These are phyloP conservation scores for Halotydeus destructor DNA, from an alignment of 1,140 invertebrate species.

Conservation along the genomic window DNA sequence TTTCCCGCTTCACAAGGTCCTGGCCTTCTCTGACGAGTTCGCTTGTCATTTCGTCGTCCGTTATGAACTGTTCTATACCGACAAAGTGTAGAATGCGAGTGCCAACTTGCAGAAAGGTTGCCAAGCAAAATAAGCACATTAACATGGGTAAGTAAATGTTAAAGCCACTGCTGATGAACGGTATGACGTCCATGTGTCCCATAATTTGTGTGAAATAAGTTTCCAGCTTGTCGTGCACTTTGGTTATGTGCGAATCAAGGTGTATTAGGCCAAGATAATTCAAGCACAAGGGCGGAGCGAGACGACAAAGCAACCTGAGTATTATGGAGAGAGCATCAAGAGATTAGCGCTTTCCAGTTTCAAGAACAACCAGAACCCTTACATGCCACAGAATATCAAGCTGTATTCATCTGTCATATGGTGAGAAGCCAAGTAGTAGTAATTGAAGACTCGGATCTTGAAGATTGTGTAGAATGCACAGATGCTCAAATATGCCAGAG, in stretches of 20 bases:
- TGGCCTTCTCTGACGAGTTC: slow-evolving; percentile 81
- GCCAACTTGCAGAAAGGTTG: slow-evolving; percentile 87
- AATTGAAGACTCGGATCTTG: slow-evolving; percentile 82
- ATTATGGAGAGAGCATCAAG: slow-evolving; percentile 3
- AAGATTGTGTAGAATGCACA: slow-evolving; percentile 96
- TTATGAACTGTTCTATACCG: slow-evolving; percentile 88
- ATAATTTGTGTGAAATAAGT: slow-evolving; percentile 91
- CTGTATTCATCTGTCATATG: slow-evolving; percentile 98
- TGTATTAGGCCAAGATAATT: slow-evolving; percentile 95
- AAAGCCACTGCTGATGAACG: slow-evolving; percentile 90
- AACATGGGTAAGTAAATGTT: slow-evolving; percentile 98
- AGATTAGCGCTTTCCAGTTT: too few species aligned
- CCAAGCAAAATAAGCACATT: slow-evolving; percentile 75
- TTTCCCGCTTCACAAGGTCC: slow-evolving; percentile 50
- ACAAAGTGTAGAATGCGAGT: slow-evolving; percentile 56
- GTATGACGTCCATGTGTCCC: slow-evolving; percentile 97
- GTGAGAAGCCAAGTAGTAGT: slow-evolving; percentile 87
- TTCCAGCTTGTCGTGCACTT: slow-evolving; percentile 44
- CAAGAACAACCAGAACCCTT: slow-evolving; percentile 23
- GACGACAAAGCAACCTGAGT: slow-evolving; percentile 68
- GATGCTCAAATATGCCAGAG: slow-evolving; percentile 82
- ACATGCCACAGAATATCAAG: slow-evolving; percentile 86
- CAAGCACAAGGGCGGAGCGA: slow-evolving; percentile 93
- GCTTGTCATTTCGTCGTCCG: slow-evolving; percentile 72
- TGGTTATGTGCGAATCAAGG: slow-evolving; percentile 89